Conservation (phyloP, 2,888 invertebrate genomes). For the Xestia c-nigrum region DNA sequence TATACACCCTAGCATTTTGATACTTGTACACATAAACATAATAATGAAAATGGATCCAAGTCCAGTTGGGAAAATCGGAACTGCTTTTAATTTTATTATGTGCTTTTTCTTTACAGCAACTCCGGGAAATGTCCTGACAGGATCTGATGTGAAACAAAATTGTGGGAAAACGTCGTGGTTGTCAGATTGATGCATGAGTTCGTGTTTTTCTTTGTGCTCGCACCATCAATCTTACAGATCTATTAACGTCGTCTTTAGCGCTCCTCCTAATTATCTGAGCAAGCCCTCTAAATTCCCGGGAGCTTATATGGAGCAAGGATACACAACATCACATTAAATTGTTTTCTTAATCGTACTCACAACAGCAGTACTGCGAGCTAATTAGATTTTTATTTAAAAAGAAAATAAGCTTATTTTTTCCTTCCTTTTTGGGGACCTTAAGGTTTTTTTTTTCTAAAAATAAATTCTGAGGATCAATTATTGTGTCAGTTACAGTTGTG, state of each 20-base stretch:
- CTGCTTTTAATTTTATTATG: conserved; percentile 30
- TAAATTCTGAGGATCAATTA: conserved; percentile 9
- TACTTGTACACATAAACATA: conserved; percentile 14
- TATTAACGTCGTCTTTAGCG: conserved; percentile 86
- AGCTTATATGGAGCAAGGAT: conserved; percentile 69
- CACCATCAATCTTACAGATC: conserved; percentile 84
- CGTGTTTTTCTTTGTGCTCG: conserved; percentile 83
- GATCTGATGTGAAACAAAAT: conserved; percentile 63
- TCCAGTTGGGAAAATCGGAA: conserved; percentile 12
- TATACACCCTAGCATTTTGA: not conserved
- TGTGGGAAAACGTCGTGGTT: conserved; percentile 70
- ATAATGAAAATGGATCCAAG: conserved; percentile 40
- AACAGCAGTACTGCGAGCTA: conserved; percentile 47
- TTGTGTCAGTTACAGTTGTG: conserved; percentile 12
- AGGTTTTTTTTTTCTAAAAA: not conserved
- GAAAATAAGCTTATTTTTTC: not conserved
- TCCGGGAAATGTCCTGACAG: conserved; percentile 55
- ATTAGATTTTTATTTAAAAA: conserved; percentile 30
- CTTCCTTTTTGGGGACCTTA: not conserved
- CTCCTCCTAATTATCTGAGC: conserved; percentile 82
- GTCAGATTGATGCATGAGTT: conserved; percentile 86
- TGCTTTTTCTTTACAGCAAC: conserved; percentile 37
- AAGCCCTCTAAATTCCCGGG: conserved; percentile 75
- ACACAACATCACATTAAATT: conserved; percentile 71
- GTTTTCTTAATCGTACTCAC: conserved; percentile 60